Base-by-base conservation (phyloP, 2,797 vertebrate genomes). In the Sebastes kiyomatsui region DNA sequence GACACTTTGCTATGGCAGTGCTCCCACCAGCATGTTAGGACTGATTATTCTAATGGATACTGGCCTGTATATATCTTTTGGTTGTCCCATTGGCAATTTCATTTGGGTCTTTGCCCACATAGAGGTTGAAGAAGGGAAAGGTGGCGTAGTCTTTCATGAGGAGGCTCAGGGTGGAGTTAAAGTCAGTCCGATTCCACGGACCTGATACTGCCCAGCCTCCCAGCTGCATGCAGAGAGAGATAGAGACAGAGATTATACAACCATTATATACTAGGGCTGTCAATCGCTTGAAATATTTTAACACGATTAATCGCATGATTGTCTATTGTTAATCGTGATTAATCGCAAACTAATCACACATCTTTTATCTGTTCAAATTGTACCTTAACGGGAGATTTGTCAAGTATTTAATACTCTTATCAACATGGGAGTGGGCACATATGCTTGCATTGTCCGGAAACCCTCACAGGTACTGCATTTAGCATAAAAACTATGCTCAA, bases 51-150 rank as follows among this genome's bases (percentile, higher is more conserved):
- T 56, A 33, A 61, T 54, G n/a, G 12, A 64, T 11, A 77, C 85
- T 72, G 67, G 80, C 92, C 94, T 94, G 90, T 77, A 95, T 95
- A 90, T 94, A 95, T 72, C 77, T 85, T 87, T 85, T 92, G 22
- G 16, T 81, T 5, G 4, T 70, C 78, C 93, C 94, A 2, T 2
- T 74, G 70, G 91, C 79, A 8, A 79, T 84, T 80, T 96, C 94
- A 56, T 75, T 88, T 16, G 92, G 94, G 87, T 94, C 95, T 89
- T 92, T 95, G 65, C 94, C 95, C 79, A 98, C 94, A 18, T 91
- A 93, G 66, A 97, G 92, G 91, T 88, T 97, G 92, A 99, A 99
- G 94, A 99, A 99, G 2, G 98, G 97, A 80, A 98, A 99, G 25
- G 97, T 96, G 82, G 83, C 93, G 35, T 97, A 99, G 78, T 95